phyloP scores from a whole-genome alignment of 2,797 vertebrate species.

The Chelidonichthys spinosus region DNA sequence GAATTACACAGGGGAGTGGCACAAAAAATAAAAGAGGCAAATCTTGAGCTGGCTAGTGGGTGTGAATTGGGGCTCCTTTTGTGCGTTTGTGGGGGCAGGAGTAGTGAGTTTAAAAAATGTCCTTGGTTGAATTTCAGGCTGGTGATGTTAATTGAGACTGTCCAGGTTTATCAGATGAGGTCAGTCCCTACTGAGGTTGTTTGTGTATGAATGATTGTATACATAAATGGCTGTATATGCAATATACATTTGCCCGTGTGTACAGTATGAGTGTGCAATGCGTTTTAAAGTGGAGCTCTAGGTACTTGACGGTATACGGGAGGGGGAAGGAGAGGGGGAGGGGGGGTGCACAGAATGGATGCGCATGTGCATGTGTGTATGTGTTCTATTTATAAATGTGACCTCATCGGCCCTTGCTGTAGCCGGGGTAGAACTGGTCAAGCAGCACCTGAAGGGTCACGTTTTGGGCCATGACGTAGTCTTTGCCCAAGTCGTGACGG shows the following conservation, averaged over 20 bases:
- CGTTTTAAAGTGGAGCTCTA: constrained; percentile 76
- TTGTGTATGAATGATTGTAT: constrained; percentile 81
- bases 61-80: constrained; percentile 47
- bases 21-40: constrained; percentile 11
- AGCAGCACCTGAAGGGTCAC: constrained; percentile 94
- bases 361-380: constrained; percentile 58
- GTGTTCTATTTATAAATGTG: constrained; percentile 52
- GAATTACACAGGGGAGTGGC: constrained; percentile 16
- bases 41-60: constrained; percentile 37
- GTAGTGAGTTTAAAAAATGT: constrained; percentile 49
- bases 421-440: constrained; percentile 99
- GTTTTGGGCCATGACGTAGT: constrained; percentile 95
- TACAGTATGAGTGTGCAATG: constrained; percentile 74
- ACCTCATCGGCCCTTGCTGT: constrained; percentile 99
- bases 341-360: constrained; percentile 66
- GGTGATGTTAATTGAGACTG: constrained; percentile 78
- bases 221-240: constrained; percentile 79
- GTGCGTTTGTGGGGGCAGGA: constrained; percentile 56
- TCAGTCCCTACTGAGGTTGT: constrained; percentile 85
- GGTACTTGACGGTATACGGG: constrained; percentile 64
- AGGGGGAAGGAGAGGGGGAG: no score
- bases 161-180: constrained; percentile 78
- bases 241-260: constrained; percentile 71
- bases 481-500: constrained; percentile 95
- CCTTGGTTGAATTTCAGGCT: constrained; percentile 76